Evolutionary conservation across 30 jellyfish, hydroid and myxozoan species (phyloP).

Genomic region (Aurelia sp.): DNA sequence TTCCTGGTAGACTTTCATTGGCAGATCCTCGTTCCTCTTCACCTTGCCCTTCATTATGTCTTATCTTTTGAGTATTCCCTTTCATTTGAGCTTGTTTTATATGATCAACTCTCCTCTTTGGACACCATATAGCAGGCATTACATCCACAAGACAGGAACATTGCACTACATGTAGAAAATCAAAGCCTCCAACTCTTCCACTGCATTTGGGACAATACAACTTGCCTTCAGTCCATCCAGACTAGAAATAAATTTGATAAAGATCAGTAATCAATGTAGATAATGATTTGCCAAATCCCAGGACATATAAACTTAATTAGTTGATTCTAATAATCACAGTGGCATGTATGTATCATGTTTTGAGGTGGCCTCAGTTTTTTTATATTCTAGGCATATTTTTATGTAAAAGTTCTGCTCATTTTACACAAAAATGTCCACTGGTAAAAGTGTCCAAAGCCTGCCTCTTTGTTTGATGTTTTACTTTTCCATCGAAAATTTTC

Average conservation of each 20-base stretch:
- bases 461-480: too few species aligned
- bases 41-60: not conserved
- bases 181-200: constrained; percentile 96
- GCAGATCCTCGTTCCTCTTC: not conserved
- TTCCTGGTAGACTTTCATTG: not conserved
- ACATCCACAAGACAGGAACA: constrained; percentile 81
- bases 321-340: too few species aligned
- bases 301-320: too few species aligned
- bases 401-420: too few species aligned
- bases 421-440: too few species aligned
- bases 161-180: constrained; percentile 81
- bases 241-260: constrained; percentile 46
- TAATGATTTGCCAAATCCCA: too few species aligned
- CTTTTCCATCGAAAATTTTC: too few species aligned
- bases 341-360: too few species aligned
- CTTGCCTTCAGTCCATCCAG: constrained; percentile 97
- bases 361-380: too few species aligned
- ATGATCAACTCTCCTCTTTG: constrained; percentile 87
- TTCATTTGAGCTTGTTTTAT: not conserved
- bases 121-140: constrained; percentile 94
- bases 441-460: too few species aligned
- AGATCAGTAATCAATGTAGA: too few species aligned
- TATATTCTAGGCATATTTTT: too few species aligned
- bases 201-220: constrained; percentile 95
- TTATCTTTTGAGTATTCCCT: not conserved